A percentile compares a stretch with the other conserved stretches of the same genome.
phyloP scores from a whole-genome alignment of 1,140 invertebrate genomes.

The Pseudoatta argentina region DNA sequence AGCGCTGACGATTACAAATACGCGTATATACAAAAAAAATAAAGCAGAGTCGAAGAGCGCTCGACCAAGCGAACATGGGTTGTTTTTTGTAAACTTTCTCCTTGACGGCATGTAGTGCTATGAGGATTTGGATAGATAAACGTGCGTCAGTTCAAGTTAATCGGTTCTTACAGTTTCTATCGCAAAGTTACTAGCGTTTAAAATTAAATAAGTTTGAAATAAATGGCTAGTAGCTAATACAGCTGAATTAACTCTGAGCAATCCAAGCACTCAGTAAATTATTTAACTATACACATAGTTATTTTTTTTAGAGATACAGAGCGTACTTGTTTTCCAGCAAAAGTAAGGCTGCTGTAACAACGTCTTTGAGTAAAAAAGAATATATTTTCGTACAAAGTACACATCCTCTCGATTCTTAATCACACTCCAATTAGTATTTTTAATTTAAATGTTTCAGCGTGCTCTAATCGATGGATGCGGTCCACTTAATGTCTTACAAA shows the following conservation, averaged over 20 bases:
- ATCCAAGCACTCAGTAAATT: background rate
- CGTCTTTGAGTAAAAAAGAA: no score
- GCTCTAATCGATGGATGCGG: background rate
- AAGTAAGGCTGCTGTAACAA: background rate
- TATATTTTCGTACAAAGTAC: background rate
- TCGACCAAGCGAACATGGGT: conserved; percentile 10
- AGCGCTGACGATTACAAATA: conserved; percentile 4
- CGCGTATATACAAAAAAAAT: conserved; percentile 65
- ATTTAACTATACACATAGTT: background rate
- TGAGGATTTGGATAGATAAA: background rate
- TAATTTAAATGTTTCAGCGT: background rate
- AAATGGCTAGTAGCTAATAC: background rate
- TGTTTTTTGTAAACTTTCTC: conserved; percentile 45
- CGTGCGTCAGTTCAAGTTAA: background rate
- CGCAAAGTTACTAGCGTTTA: background rate
- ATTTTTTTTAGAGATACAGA: background rate
- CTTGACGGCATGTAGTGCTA: background rate
- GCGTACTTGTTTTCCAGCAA: background rate
- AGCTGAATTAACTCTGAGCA: background rate
- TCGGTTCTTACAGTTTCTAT: background rate
- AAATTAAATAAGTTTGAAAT: background rate
- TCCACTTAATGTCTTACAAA: no score
- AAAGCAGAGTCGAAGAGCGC: background rate
- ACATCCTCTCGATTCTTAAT: background rate
- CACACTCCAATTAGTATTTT: background rate